Conservation (phyloP, 1,140 invertebrate species). For the Ceratitis capitata region DNA sequence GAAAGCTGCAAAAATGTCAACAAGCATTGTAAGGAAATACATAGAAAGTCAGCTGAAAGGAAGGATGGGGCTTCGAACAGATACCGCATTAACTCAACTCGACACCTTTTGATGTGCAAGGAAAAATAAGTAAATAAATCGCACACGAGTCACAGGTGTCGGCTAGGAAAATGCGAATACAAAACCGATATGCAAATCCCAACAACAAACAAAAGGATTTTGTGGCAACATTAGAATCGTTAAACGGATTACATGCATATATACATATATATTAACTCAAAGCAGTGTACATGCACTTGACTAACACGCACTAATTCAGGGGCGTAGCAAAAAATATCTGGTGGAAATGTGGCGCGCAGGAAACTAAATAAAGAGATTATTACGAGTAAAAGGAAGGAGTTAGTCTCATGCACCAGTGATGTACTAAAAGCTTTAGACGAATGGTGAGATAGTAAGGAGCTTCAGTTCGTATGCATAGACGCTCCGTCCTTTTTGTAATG, state of each 20-base stretch:
- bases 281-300: not conserved
- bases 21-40: not conserved
- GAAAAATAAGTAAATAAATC: not conserved
- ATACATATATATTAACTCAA: no score
- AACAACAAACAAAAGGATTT: not conserved
- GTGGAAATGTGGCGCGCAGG: not conserved
- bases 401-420: no score
- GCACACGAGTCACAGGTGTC: not conserved
- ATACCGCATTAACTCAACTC: not conserved
- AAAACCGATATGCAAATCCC: constrained; percentile 16
- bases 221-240: constrained; percentile 17
- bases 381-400: no score
- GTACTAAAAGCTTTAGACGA: no score
- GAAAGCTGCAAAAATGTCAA: constrained; percentile 16
- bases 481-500: no score
- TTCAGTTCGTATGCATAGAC: no score
- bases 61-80: not conserved
- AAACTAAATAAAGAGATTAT: no score
- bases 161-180: not conserved
- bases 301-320: not conserved
- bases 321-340: no score
- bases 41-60: not conserved
- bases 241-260: constrained; percentile 12
- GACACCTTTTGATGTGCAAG: not conserved
- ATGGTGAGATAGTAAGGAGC: no score